Conservation (phyloP, 23 tunicate genomes). For the Phallusia fumigata region DNA sequence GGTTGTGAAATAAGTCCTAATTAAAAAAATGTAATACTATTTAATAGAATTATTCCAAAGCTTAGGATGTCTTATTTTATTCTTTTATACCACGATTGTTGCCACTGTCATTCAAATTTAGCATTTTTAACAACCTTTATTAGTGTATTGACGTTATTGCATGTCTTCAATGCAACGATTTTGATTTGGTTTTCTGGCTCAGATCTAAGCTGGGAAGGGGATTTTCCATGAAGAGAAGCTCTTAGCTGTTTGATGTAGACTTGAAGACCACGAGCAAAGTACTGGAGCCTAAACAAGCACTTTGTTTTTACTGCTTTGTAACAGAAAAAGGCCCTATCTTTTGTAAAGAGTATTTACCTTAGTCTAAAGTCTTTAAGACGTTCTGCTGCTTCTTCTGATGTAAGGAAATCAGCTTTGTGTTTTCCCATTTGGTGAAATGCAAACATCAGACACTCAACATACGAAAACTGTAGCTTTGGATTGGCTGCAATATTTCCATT, state of each 20-base stretch:
- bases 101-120: background rate
- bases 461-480: slow-evolving; percentile 72
- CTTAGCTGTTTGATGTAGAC: slow-evolving; percentile 79
- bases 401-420: slow-evolving; percentile 52
- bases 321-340: background rate
- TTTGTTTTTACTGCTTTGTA: background rate
- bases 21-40: background rate
- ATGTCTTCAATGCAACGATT: slow-evolving; percentile 78
- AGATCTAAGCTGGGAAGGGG: slow-evolving; percentile 53
- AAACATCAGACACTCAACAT: slow-evolving; percentile 86
- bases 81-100: background rate
- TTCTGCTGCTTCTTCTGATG: slow-evolving; percentile 61
- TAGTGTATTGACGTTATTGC: slow-evolving; percentile 87
- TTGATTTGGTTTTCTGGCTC: slow-evolving; percentile 69
- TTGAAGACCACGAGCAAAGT: slow-evolving; percentile 86
- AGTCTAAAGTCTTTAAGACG: slow-evolving; percentile 82
- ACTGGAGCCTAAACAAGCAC: slow-evolving; percentile 46
- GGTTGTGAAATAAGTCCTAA: slow-evolving; percentile 85
- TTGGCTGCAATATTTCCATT: slow-evolving; percentile 18
- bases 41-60: no score
- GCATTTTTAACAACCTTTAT: slow-evolving; percentile 59
- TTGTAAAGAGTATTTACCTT: slow-evolving; percentile 20
- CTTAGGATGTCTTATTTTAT: no score
- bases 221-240: slow-evolving; percentile 69
- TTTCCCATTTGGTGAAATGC: slow-evolving; percentile 69